Percentiles rank a stretch among this genome's conserved stretches.
phyloP scores from a whole-genome alignment of 2,113 vertebrate genomes.

The Carassius gibelio region DNA sequence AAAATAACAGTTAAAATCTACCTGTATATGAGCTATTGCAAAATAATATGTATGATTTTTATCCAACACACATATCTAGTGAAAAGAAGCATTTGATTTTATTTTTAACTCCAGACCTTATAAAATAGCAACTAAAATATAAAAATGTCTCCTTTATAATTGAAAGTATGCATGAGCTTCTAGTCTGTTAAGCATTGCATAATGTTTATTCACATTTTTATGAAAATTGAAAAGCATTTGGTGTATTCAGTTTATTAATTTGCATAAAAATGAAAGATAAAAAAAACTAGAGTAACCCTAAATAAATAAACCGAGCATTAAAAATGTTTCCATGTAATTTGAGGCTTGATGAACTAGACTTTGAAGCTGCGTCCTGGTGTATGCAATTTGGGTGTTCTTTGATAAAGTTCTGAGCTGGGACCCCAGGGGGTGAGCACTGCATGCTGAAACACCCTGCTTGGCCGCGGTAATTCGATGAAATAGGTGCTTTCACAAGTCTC shows the following conservation, averaged over 20 bases:
- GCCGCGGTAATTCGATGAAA: neutral
- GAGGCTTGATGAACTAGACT: neutral
- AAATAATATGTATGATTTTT: no score
- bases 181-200: neutral
- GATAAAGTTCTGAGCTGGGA: constrained; percentile 9
- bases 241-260: neutral
- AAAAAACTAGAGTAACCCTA: neutral
- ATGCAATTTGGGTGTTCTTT: constrained; percentile 17
- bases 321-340: constrained; percentile 23
- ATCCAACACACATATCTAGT: neutral
- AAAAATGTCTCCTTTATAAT: neutral
- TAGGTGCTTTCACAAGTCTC: neutral
- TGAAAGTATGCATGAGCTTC: neutral
- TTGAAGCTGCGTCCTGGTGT: constrained; percentile 10
- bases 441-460: neutral
- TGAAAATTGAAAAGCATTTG: neutral
- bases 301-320: neutral
- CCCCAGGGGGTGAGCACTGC: constrained; percentile 19
- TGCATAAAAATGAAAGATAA: neutral
- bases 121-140: neutral
- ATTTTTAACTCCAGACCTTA: neutral
- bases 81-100: neutral
- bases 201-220: neutral
- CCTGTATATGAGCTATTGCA: neutral
- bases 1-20: no score